phyloP scores from a whole-genome alignment of 2,113 vertebrate genomes.

The Peromyscus polionotus region DNA sequence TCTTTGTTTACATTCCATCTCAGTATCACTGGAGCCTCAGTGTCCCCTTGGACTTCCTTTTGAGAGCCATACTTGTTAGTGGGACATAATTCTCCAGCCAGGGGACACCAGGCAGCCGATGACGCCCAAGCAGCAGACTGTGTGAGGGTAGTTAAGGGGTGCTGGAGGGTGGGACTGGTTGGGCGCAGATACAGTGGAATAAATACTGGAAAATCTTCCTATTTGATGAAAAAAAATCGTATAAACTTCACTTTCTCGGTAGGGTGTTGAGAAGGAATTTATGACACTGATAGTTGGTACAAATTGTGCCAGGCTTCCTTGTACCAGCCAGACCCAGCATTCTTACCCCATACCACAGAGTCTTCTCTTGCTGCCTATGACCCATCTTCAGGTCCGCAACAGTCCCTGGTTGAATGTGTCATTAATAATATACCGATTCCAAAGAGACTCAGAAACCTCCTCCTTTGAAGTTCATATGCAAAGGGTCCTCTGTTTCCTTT shows the following conservation, averaged over 20 bases:
- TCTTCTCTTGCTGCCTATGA: conserved; percentile 24
- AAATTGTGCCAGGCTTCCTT: not conserved
- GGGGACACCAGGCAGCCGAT: not conserved
- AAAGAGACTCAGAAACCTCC: conserved; percentile 7
- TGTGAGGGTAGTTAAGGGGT: not conserved
- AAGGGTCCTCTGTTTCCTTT: conserved; percentile 15
- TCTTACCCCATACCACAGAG: conserved; percentile 12
- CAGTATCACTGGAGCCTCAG: not conserved
- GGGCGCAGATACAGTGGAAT: not conserved
- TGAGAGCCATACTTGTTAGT: not conserved
- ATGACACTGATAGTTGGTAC: not conserved
- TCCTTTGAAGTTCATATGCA: not conserved
- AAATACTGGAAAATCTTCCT: conserved; percentile 14
- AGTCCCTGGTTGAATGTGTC: conserved; percentile 8
- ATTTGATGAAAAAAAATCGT: not conserved
- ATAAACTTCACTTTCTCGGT: conserved; percentile 17
- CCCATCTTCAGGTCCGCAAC: not conserved
- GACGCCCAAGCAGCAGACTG: not conserved
- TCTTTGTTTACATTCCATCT: not conserved
- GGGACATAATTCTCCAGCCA: conserved; percentile 14
- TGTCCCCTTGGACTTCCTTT: not conserved
- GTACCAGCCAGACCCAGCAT: not conserved
- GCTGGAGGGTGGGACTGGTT: not conserved
- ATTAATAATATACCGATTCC: not conserved
- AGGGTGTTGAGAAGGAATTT: conserved; percentile 36